phyloP scores from a whole-genome alignment of 2,888 invertebrate genomes.

The Epistrophe eligans region DNA sequence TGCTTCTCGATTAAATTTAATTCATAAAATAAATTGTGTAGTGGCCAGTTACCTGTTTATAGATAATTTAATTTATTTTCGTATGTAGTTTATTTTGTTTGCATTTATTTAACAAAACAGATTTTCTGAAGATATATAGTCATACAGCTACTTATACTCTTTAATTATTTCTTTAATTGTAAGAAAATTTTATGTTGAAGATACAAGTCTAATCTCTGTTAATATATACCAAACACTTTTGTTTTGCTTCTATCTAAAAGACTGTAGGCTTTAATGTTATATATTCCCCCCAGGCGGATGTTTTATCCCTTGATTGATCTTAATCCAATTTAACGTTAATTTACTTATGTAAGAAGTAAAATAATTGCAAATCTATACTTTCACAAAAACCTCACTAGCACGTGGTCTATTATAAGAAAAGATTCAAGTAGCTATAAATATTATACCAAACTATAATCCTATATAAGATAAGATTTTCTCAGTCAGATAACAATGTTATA shows the following conservation, averaged over 20 bases:
- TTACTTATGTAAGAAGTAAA: slow-evolving; percentile 24
- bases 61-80: no score
- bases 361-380: slow-evolving; percentile 24
- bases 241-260: neutral
- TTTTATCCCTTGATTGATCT: slow-evolving; percentile 26
- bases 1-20: no score
- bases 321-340: slow-evolving; percentile 8
- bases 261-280: neutral
- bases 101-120: no score
- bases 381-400: slow-evolving; percentile 10
- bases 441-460: slow-evolving; percentile 17
- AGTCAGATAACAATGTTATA: slow-evolving; percentile 30
- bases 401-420: slow-evolving; percentile 36
- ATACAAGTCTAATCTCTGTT: no score
- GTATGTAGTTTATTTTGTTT: no score
- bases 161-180: no score
- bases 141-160: no score
- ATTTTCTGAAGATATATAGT: no score
- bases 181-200: no score
- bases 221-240: no score
- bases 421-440: neutral
- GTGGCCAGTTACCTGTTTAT: no score
- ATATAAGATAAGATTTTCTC: slow-evolving; percentile 24
- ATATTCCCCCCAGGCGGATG: neutral
- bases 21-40: no score